Conservation (phyloP, 2,888 invertebrate species). For the Monoplex corrugatus region DNA sequence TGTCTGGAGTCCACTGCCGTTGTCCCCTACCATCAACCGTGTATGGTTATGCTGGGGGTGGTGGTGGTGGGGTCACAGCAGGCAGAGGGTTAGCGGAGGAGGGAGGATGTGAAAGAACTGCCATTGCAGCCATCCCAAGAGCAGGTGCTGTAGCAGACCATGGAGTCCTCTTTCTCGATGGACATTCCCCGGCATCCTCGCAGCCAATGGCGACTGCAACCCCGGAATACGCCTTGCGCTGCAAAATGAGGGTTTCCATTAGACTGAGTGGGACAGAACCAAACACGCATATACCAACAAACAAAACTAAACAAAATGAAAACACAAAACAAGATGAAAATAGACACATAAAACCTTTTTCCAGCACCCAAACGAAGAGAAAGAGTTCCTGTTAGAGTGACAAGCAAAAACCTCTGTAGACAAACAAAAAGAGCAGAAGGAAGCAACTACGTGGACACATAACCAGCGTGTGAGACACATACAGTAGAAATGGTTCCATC, state of each 20-base stretch:
- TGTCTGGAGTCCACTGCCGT: background rate
- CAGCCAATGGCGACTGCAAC: slow-evolving; percentile 39
- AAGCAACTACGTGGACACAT: too few relatives aligned
- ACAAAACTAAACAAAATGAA: background rate
- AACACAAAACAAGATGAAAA: background rate
- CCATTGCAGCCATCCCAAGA: slow-evolving; percentile 47
- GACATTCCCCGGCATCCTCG: slow-evolving; percentile 32
- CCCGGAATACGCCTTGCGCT: slow-evolving; percentile 46
- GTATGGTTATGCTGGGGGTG: background rate
- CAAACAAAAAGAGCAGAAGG: background rate
- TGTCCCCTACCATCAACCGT: background rate
- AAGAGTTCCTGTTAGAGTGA: too few relatives aligned
- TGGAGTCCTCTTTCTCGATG: slow-evolving; percentile 41
- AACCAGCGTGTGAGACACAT: too few relatives aligned
- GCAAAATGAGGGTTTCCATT: background rate
- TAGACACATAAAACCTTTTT: too few relatives aligned
- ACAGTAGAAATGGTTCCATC: too few relatives aligned
- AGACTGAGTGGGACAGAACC: background rate
- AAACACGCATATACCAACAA: background rate
- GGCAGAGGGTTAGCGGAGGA: background rate
- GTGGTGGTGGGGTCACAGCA: background rate
- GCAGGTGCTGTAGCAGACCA: slow-evolving; percentile 47
- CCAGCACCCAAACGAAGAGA: too few relatives aligned
- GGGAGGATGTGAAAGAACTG: slow-evolving; percentile 3
- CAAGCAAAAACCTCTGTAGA: too few relatives aligned